Percentiles rank a stretch among this genome's conserved stretches.
These are phyloP conservation scores for Petrolisthes cinctipes DNA, from an alignment of 2,888 invertebrate genomes.

Conservation along the genomic window DNA sequence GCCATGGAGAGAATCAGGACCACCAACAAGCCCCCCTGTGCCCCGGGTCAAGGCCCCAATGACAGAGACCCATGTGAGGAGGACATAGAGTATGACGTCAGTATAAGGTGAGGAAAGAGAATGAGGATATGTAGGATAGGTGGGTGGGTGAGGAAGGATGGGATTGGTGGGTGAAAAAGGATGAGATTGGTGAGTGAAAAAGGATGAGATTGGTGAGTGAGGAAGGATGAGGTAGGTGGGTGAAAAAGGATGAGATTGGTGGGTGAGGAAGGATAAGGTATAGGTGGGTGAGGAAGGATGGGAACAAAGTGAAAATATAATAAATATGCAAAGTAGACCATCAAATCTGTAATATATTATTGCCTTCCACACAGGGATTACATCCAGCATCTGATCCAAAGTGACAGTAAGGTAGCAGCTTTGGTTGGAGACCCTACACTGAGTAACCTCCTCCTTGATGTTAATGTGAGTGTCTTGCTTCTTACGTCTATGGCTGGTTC, in stretches of 20 bases:
- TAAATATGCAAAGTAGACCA: not conserved
- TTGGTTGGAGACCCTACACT: not conserved
- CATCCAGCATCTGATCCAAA: not conserved
- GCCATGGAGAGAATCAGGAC: no score
- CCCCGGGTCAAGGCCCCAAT: not conserved
- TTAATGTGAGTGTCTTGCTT: not conserved
- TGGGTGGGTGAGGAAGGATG: not conserved
- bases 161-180: not conserved
- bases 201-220: not conserved
- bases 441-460: not conserved
- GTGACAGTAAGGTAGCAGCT: not conserved
- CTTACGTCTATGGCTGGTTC: no score
- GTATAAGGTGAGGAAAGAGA: not conserved
- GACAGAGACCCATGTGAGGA: not conserved
- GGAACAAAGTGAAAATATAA: not conserved
- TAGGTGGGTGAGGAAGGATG: not conserved
- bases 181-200: not conserved
- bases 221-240: not conserved
- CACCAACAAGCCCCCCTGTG: not conserved
- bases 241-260: not conserved
- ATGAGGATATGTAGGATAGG: not conserved
- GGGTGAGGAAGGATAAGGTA: not conserved
- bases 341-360: not conserved
- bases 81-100: not conserved
- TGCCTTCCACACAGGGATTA: not conserved